phyloP scores from a whole-genome alignment of 1,140 invertebrate species.

The Trichonephila clavata region DNA sequence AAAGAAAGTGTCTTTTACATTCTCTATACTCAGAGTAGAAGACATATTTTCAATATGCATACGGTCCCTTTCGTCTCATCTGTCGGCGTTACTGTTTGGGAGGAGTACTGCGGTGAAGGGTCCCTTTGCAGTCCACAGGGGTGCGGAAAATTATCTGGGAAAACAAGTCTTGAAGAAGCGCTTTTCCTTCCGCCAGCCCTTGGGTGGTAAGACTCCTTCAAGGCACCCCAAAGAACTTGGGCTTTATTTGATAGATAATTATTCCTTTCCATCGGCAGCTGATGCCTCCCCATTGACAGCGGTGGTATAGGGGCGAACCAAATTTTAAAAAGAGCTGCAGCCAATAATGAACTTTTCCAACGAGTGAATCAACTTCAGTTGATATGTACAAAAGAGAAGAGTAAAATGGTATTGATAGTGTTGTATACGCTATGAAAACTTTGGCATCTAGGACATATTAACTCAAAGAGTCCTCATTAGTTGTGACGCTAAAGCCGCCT shows the following conservation, averaged over 20 bases:
- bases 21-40: not conserved
- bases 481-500: too few relatives aligned
- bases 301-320: not conserved
- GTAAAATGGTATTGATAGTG: too few relatives aligned
- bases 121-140: slow-evolving; percentile 58
- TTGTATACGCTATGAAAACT: too few relatives aligned
- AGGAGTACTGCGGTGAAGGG: slow-evolving; percentile 42
- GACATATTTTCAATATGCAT: not conserved
- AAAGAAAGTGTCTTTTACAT: too few relatives aligned
- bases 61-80: not conserved
- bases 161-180: slow-evolving; percentile 74
- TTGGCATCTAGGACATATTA: too few relatives aligned
- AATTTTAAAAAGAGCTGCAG: slow-evolving; percentile 43
- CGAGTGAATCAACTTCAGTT: not conserved
- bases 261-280: slow-evolving; percentile 62
- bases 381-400: too few relatives aligned
- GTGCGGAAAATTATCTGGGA: slow-evolving; percentile 62
- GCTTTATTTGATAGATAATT: slow-evolving; percentile 76
- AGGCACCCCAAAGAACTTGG: slow-evolving; percentile 43
- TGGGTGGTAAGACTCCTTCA: slow-evolving; percentile 65
- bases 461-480: too few relatives aligned
- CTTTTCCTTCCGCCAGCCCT: slow-evolving; percentile 23
- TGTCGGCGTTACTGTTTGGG: slow-evolving; percentile 54
- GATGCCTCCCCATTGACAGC: slow-evolving; percentile 56
- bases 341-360: slow-evolving; percentile 1